phyloP scores from a whole-genome alignment of 2,888 invertebrate genomes.

The Diloba caeruleocephala region DNA sequence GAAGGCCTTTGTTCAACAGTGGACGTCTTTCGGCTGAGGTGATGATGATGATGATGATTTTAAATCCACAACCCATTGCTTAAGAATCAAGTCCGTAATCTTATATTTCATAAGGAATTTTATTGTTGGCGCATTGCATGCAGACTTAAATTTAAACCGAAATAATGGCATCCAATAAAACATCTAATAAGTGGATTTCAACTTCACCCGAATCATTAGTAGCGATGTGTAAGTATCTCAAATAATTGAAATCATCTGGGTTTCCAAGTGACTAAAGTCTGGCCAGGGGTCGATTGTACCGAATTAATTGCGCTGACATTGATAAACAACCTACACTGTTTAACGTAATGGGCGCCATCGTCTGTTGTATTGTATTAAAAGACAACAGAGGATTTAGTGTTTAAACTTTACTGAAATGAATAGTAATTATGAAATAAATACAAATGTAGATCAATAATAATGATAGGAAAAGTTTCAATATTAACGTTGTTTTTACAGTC shows the following conservation, averaged over 20 bases:
- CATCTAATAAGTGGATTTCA: slow-evolving; percentile 2
- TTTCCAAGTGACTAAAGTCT: slow-evolving; percentile 1
- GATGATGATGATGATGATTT: too few relatives aligned
- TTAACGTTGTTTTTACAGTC: too few relatives aligned
- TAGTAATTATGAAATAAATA: too few relatives aligned
- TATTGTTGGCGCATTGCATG: neutral
- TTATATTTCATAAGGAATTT: too few relatives aligned
- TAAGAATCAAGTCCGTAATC: too few relatives aligned
- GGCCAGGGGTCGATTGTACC: slow-evolving; percentile 17
- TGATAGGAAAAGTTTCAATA: too few relatives aligned
- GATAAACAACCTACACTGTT: slow-evolving; percentile 30
- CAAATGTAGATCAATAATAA: too few relatives aligned
- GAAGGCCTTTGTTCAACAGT: too few relatives aligned
- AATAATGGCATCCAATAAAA: slow-evolving; percentile 8
- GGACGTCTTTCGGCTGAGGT: too few relatives aligned
- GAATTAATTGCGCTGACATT: slow-evolving; percentile 27
- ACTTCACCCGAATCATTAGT: slow-evolving; percentile 7
- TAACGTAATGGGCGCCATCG: neutral
- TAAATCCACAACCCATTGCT: too few relatives aligned
- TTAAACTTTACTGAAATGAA: too few relatives aligned
- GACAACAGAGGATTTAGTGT: neutral
- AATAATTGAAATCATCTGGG: slow-evolving; percentile 15
- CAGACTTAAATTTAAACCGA: neutral
- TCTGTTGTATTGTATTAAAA: neutral
- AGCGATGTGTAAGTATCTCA: slow-evolving; percentile 12